These are phyloP conservation scores for Amniataba percoides DNA, from an alignment of 2,797 vertebrate species.

Conservation along the genomic window DNA sequence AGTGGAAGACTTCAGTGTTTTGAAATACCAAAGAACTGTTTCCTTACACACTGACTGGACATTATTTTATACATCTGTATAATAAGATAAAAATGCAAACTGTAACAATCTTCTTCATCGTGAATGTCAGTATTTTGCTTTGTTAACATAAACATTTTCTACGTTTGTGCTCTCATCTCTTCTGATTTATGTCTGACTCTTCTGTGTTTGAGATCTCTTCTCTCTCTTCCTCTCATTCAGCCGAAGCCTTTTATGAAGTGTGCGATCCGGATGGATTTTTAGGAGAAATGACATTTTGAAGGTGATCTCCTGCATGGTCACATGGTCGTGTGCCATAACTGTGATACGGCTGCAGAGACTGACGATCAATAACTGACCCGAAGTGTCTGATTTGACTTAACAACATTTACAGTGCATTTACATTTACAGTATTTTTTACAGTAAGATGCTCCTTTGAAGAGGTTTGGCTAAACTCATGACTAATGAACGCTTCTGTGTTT, in stretches of 20 bases:
- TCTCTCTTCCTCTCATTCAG: conserved; percentile 78
- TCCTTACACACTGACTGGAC: conserved; percentile 34
- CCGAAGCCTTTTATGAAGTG: conserved; percentile 87
- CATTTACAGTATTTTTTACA: too few relatives aligned
- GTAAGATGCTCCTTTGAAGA: conserved; percentile 19
- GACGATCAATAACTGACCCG: conserved; percentile 32
- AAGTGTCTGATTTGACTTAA: conserved; percentile 28
- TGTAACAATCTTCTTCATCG: conserved; percentile 28
- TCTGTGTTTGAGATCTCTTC: conserved; percentile 66
- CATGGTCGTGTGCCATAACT: conserved; percentile 33
- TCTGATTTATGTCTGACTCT: conserved; percentile 43
- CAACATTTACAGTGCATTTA: conserved; percentile 12
- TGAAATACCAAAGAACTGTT: conserved; percentile 57
- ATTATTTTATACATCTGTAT: conserved; percentile 31
- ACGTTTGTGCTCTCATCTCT: conserved; percentile 33
- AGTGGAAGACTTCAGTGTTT: conserved; percentile 28
- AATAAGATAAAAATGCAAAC: conserved; percentile 8
- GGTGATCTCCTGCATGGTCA: conserved; percentile 89
- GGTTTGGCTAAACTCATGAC: conserved; percentile 32
- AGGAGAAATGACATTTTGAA: conserved; percentile 89
- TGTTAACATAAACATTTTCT: conserved; percentile 60
- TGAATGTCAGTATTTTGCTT: conserved; percentile 63
- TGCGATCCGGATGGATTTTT: conserved; percentile 89
- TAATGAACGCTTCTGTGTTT: conserved; percentile 46
- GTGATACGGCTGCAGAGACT: conserved; percentile 53